phyloP scores from a whole-genome alignment of 2,797 vertebrate species.

The Peromyscus melanophrys region DNA sequence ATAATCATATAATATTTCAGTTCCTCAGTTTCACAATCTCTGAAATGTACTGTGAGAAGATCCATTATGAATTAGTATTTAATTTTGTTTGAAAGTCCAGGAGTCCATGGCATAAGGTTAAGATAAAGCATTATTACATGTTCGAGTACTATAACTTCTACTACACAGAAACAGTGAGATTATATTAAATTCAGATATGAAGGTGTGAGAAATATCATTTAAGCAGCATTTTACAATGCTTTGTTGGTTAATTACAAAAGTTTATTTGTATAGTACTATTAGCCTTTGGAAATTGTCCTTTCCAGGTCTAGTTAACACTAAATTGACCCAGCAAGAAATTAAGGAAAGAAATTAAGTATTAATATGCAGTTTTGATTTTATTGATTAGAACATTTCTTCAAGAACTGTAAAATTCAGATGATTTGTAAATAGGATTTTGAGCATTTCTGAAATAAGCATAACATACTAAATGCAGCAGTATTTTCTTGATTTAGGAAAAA shows the following conservation, averaged over 20 bases:
- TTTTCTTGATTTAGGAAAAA: neutral
- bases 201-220: neutral
- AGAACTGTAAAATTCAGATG: neutral
- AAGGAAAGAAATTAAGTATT: neutral
- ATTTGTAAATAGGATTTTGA: slow-evolving; percentile 19
- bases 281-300: neutral
- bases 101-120: neutral
- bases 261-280: neutral
- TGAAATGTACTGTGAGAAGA: neutral
- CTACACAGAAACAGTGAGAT: neutral
- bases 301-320: neutral
- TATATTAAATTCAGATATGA: neutral
- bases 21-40: neutral
- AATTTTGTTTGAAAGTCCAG: neutral
- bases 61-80: neutral
- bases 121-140: neutral
- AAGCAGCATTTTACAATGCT: neutral
- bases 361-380: neutral
- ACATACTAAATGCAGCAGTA: neutral
- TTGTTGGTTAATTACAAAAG: neutral
- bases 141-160: neutral
- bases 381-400: neutral
- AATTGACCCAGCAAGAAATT: neutral
- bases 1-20: neutral
- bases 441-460: neutral